Base-by-base conservation (phyloP, 2,888 invertebrate species). In the Embidobia sp. region DNA sequence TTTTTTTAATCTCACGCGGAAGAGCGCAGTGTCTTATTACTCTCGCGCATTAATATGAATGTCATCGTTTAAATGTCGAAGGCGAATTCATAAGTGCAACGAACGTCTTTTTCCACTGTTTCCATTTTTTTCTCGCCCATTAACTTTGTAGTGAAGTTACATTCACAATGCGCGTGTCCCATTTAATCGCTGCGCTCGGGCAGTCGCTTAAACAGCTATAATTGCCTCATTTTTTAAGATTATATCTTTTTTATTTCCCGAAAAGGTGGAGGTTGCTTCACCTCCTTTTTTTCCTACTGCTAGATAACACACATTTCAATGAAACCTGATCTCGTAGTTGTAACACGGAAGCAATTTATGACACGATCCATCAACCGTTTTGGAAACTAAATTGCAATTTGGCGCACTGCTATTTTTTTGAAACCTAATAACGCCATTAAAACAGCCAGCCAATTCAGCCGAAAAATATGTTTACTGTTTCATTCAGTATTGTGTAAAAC, bases 331-430 rank as follows among this genome's bases (percentile, higher is more conserved):
- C 42, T 22, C 15, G 10, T 19, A 19, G 46, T 40, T 61, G 61
- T 48, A 74, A 74, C 74, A 61, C 67, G 42, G 74, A 61, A 74
- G 67, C 74, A 67, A 74, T 74, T 74, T 74, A 74, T 48, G 53
- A 11, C 27, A 35, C 66, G 59, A 59, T 74, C 37, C 53, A 66
- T 73, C 73, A 64, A 35, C 42, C 49, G 13, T 64, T 64, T 64
- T 57, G 49, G 57, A 49, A 31, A 29, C 22, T 51, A 49, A 48
- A 67, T 67, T 57, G 31, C 49, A 57, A 57, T 67, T 55, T 27
- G 18, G 35, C 22, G 33, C 10, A 55, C 55, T 46, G 35, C 46
- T 18, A 22, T 18, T 49, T 53, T 66, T 49, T 55, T 22, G 46
- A 26, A 64, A 51, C 42, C 16, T 51, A 33, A 59, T 59, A 51